A percentile compares a stretch with the other conserved stretches of the same genome.
phyloP scores from a whole-genome alignment of 2,113 vertebrate species.

The Anas platyrhynchos region DNA sequence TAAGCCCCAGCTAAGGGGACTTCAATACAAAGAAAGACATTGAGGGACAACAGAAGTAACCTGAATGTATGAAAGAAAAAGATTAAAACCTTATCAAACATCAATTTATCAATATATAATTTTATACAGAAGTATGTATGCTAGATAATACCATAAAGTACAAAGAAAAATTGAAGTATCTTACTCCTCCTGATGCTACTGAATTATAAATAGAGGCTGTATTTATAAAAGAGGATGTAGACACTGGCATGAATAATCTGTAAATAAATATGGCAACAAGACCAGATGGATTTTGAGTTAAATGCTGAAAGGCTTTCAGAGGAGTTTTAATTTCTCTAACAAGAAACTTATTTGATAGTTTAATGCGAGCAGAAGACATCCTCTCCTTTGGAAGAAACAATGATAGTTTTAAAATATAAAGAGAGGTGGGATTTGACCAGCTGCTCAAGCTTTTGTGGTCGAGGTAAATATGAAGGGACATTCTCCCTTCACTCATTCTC shows the following conservation, averaged over 20 bases:
- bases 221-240: neutral
- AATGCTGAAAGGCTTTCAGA: neutral
- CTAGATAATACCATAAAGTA: neutral
- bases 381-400: neutral
- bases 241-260: neutral
- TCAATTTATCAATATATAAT: neutral
- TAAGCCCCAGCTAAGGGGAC: neutral
- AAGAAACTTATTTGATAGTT: neutral
- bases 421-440: neutral
- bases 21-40: neutral
- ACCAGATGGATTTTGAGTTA: neutral
- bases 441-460: neutral
- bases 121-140: neutral
- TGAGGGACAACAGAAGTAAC: neutral
- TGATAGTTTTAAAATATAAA: neutral
- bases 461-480: neutral
- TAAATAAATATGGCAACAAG: neutral
- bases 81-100: neutral
- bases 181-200: neutral
- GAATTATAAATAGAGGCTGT: neutral
- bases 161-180: neutral
- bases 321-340: neutral
- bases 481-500: neutral
- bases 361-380: neutral
- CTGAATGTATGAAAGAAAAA: neutral